Base-by-base conservation (phyloP, 2,113 vertebrate genomes). In the Motacilla alba region DNA sequence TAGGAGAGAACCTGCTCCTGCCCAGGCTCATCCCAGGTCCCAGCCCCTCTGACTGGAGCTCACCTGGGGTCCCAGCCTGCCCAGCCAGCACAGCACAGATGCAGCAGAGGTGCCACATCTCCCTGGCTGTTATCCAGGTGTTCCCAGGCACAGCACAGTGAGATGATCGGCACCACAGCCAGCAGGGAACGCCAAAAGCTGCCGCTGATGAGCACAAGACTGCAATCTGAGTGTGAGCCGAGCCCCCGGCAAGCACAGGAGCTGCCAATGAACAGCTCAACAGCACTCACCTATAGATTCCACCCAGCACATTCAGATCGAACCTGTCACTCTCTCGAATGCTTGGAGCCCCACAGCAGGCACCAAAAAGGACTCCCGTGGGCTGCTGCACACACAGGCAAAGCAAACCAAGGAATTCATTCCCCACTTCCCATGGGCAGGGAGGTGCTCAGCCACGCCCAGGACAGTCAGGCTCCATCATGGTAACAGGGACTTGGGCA, bases 401-500 rank as follows among this genome's bases (percentile, higher is more conserved):
- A 68, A 77, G 37, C 30, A 78, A 82, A 31, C 0, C 31, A 37
- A 47, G 49, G 59, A 6, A 39, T 63, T 43, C 17, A 12, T 31
- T 78, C n/a, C 2, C 39, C 10, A 1, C 37, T 56, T 44, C 33
- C 59, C 43, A 12, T 8, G 18, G n/a, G 22, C 58, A 66, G 37
- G 52, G 20, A 30, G 17, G 43, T 39, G 43, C 19, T 56, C 58
- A 63, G 74, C 68, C 63, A 60, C 8, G 28, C 3, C 35, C 50
- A 46, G 72, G 39, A 41, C 2, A 77, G 47, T 24, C 6, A 22
- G 35, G 67, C 41, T 89, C 80, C 3, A 1, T n/a, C 37, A 14
- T 0, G 1, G 0, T n/a, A n/a, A 58, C 0, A 1, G 49, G 44
- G 8, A 44, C 23, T 66, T 39, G 44, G 11, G 64, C 31, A 83